phyloP scores from a whole-genome alignment of 2,797 vertebrate genomes.

The Capromys pilorides region DNA sequence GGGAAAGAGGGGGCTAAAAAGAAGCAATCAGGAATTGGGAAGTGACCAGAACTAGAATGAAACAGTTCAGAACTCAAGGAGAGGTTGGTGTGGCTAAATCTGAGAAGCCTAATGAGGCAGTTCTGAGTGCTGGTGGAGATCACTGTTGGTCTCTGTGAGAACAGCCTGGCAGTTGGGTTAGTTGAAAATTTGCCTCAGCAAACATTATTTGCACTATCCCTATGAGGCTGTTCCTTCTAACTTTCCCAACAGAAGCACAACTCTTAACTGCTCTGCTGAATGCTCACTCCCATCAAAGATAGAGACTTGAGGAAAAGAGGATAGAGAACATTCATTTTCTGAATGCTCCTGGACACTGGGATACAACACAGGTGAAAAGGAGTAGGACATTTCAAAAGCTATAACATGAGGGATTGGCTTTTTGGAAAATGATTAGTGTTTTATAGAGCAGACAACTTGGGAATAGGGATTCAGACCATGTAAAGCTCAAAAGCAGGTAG shows the following conservation, averaged over 20 bases:
- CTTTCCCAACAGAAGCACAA: not conserved
- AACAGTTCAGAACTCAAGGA: not conserved
- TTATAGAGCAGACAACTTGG: not conserved
- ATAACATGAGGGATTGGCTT: too few relatives aligned
- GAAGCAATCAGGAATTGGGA: not conserved
- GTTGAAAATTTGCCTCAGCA: too few relatives aligned
- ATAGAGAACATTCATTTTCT: not conserved
- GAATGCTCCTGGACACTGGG: not conserved
- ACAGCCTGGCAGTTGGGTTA: accelerated
- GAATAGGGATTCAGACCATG: not conserved
- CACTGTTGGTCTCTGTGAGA: accelerated
- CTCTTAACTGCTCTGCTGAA: accelerated
- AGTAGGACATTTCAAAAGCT: not conserved
- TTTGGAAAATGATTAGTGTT: not conserved
- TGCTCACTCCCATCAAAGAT: not conserved
- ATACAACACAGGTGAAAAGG: not conserved
- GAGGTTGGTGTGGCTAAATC: accelerated
- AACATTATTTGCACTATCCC: accelerated
- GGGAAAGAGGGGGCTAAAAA: too few relatives aligned
- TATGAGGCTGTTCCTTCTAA: not conserved
- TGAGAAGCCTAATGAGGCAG: too few relatives aligned
- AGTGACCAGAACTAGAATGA: not conserved
- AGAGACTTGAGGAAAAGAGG: not conserved
- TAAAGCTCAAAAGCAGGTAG: not conserved
- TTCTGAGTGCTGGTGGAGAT: not conserved